phyloP scores from a whole-genome alignment of 2,888 invertebrate species.

The Cerceris rybyensis region DNA sequence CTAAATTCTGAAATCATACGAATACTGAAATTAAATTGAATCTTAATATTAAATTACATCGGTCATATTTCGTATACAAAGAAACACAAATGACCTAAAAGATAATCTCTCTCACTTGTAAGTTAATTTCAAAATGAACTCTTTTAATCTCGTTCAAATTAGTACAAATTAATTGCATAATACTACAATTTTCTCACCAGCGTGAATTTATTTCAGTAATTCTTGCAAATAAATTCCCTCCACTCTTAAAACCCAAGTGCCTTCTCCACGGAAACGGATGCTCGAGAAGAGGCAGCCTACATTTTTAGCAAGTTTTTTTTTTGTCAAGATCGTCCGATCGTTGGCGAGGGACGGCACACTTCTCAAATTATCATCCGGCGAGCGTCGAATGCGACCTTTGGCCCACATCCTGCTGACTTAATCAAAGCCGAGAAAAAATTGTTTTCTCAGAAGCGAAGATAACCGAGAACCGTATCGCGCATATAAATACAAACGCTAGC shows the following conservation, averaged over 20 bases:
- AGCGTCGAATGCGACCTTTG: slow-evolving; percentile 53
- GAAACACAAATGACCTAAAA: too few relatives aligned
- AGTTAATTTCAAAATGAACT: not conserved
- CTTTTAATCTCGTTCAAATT: not conserved
- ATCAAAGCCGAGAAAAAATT: slow-evolving; percentile 43
- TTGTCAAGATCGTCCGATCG: not conserved
- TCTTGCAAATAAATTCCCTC: too few relatives aligned
- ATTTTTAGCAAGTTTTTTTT: slow-evolving; percentile 1
- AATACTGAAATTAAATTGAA: too few relatives aligned
- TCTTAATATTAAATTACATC: too few relatives aligned
- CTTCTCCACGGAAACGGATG: not conserved
- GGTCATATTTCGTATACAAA: too few relatives aligned
- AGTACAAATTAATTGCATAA: not conserved
- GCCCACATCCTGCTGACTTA: slow-evolving; percentile 58
- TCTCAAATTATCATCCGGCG: slow-evolving; percentile 35
- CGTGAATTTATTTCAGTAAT: too few relatives aligned
- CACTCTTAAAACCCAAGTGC: too few relatives aligned
- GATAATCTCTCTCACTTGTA: not conserved
- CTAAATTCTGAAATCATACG: too few relatives aligned
- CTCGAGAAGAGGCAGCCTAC: not conserved
- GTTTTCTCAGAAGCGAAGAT: slow-evolving; percentile 55
- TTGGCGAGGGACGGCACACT: slow-evolving; percentile 8
- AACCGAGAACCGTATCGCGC: slow-evolving; percentile 29
- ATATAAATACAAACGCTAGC: slow-evolving; percentile 9
- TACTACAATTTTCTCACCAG: too few relatives aligned